Evolutionary conservation across 2,113 vertebrate genomes (phyloP), one percentile per base, ranked within the genome.

Genomic region (Marmota monax): DNA sequence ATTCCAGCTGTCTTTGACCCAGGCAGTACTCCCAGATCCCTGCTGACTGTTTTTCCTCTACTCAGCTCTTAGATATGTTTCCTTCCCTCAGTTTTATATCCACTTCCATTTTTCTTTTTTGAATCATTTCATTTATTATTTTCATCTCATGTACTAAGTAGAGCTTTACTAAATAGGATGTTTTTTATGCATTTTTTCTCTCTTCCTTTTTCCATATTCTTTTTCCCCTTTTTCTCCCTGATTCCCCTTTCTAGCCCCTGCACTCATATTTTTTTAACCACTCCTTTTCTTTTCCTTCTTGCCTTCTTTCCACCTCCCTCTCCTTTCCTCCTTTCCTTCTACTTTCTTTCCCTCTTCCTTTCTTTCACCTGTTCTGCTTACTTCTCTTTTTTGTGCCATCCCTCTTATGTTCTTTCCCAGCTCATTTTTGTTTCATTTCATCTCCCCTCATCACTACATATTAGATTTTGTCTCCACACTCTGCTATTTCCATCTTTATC

Each of bases 301-400:
- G 0, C 3, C 63, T 5, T 67, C 12, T 9, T 29, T 10, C 1
- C 20, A 14, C 32, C 0, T 69, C n/a, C 18, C 10, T 69, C 37
- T 23, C 13, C 42, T 1, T 20, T 3, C 6, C 14, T 27, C 48
- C 7, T 7, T 22, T 32, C 45, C 7, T 27, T 51, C 13, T 25
- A 25, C 22, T 17, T 3, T 27, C 12, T 48, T 42, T 34, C 51
- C 27, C 7, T 13, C 18, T 51, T 29, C 7, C 29, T 51, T 53
- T 29, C 17, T 14, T 18, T 37, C 27, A 16, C 10, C 25, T 34
- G 48, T 45, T 25, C 39, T 14, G 25, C 16, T 48, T 74, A 25
- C 9, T 56, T 48, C 39, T 4, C 22, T 16, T 3, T 29, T 25
- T 32, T 18, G 0, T 51, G 12, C 45, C 17, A 27, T 67, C 1